Evolutionary conservation across 2,797 vertebrate genomes (phyloP), one percentile per base, ranked within the genome.

Genomic region (Muscicapa comitata): DNA sequence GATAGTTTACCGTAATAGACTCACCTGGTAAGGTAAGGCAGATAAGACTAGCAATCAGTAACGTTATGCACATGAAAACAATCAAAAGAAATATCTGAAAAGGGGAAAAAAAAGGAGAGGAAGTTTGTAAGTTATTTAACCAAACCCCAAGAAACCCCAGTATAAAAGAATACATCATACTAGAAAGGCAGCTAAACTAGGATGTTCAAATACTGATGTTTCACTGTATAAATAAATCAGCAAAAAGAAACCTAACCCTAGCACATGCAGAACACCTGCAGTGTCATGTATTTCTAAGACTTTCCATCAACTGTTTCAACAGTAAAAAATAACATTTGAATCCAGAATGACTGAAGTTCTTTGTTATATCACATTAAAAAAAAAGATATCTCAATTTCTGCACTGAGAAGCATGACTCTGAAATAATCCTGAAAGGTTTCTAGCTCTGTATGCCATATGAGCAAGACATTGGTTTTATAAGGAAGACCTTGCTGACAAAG

Each of bases 21-120:
- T 96, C 97, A 99, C 99, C 99, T 98, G 99, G 99, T 86, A 99
- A 97, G 35, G 99, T 99, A 96, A 99, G 98, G 96, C 99, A 99
- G 96, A 99, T 97, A 97, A 99, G 98, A 98, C 99, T 99, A 96
- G 99, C 98, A 63, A 99, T 98, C 95, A 99, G 97, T 95, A 99
- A 98, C 15, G 99, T 99, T 97, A 99, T 98, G 95, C 99, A 99
- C 99, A 99, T 99, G 97, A 99, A 99, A 42, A 98, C 98, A 58
- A 99, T 99, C 96, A 99, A 98, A 96, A 99, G 95, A 97, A 99
- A 98, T 96, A 99, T 99, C 99, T 99, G 97, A 61, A 97, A 92
- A 70, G 87, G 33, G 91, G 4, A 31, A 35, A 79, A 73, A 86
- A 90, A 43, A 47, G 8, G 26, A 58, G 8, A 17, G 33, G 38